These are phyloP conservation scores for Reticulitermes lucifugus DNA, from an alignment of 2,888 invertebrate genomes.

Conservation along the genomic window DNA sequence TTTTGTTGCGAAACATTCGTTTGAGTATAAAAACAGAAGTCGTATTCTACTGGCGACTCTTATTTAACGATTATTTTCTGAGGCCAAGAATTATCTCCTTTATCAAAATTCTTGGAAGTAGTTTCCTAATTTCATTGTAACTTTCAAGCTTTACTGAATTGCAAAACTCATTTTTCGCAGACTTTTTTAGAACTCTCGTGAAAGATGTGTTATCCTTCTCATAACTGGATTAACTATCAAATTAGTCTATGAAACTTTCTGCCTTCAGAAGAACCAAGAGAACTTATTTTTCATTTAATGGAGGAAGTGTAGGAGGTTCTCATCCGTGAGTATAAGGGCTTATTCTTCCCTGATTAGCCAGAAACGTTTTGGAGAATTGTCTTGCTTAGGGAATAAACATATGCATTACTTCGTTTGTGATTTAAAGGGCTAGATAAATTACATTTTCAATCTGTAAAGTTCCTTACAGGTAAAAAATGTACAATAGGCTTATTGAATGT, in stretches of 20 bases:
- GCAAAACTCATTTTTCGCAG: neutral
- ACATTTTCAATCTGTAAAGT: too few species aligned
- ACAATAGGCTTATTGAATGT: too few species aligned
- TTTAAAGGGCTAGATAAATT: too few species aligned
- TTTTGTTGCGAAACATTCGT: too few species aligned
- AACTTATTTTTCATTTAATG: too few species aligned
- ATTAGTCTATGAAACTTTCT: neutral
- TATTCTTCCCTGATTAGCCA: too few species aligned
- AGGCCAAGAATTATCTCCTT: neutral
- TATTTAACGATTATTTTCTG: neutral
- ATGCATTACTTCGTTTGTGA: too few species aligned
- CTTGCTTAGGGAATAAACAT: too few species aligned
- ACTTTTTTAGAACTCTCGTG: neutral
- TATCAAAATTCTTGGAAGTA: neutral
- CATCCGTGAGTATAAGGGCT: too few species aligned
- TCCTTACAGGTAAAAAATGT: too few species aligned
- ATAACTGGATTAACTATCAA: constrained; percentile 9
- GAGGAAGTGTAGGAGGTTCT: too few species aligned
- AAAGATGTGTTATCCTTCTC: neutral
- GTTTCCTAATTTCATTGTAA: constrained; percentile 8
- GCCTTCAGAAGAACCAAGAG: neutral
- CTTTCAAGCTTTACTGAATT: neutral
- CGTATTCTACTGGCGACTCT: neutral
- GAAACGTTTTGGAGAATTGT: too few species aligned
- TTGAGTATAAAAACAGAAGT: neutral